phyloP scores from a whole-genome alignment of 2,888 invertebrate species.

The Saturnia pavonia region DNA sequence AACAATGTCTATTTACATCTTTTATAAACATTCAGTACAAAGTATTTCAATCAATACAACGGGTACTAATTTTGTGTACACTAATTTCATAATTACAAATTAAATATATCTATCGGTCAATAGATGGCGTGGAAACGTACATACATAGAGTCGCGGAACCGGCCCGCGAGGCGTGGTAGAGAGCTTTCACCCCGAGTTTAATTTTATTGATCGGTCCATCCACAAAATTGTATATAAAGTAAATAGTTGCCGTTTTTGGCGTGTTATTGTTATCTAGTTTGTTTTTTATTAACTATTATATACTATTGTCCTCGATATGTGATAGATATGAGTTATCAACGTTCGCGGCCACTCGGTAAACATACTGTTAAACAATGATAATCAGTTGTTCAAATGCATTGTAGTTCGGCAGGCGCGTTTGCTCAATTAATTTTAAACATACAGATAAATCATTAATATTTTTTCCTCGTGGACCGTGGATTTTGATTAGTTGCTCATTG shows the following conservation, averaged over 20 bases:
- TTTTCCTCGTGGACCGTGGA: not conserved
- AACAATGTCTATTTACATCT: too few relatives aligned
- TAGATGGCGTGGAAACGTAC: constrained; percentile 58
- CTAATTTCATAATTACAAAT: not conserved
- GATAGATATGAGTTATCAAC: constrained; percentile 54
- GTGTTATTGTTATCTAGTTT: constrained; percentile 42
- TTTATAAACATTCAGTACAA: too few relatives aligned
- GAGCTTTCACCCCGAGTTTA: constrained; percentile 68
- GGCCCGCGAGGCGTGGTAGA: constrained; percentile 63
- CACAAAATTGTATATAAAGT: constrained; percentile 42
- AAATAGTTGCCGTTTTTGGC: constrained; percentile 57
- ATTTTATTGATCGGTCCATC: constrained; percentile 66
- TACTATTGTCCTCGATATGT: constrained; percentile 45
- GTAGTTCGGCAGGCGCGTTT: constrained; percentile 53
- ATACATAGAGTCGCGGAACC: constrained; percentile 45
- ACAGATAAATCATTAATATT: constrained; percentile 18
- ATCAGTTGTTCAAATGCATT: constrained; percentile 56
- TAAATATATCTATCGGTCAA: constrained; percentile 19
- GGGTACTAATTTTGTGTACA: not conserved
- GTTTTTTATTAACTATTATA: constrained; percentile 33
- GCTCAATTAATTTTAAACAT: constrained; percentile 40
- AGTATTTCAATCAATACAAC: too few relatives aligned
- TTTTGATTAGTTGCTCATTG: constrained; percentile 21
- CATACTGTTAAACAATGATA: constrained; percentile 49
- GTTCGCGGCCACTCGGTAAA: constrained; percentile 31